Evolutionary conservation across 2,797 vertebrate species (phyloP), one percentile per base, ranked within the genome.

Genomic region (Malurus splendens): DNA sequence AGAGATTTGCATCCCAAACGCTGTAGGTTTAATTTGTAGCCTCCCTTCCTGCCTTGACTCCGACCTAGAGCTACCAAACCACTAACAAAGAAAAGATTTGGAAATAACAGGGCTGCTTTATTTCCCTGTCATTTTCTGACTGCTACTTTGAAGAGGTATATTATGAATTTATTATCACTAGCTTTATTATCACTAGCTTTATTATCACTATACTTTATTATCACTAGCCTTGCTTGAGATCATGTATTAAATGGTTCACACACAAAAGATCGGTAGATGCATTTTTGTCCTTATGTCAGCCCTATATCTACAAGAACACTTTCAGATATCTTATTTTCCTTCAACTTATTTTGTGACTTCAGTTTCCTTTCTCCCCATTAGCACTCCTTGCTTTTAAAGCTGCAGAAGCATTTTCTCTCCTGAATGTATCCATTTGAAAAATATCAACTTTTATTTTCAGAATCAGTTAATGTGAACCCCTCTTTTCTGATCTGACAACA

Each of bases 11-110:
- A 82, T 87, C 59, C 77, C 74, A 82, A 83, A 33, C 2, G 7
- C 52, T 57, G 39, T 45, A 84, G 57, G 48, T 83, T 94, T 89
- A 85, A 87, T 92, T 89, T 91, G 44, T n/a, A 82, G 65, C 38
- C 32, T 92, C 76, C 70, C 48, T 71, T 68, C 60, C 38, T 50
- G 50, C 2, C 4, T 50, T 74, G 14, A 62, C 44, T 77, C 67
- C 45, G 59, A 74, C 28, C 48, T 44, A 24, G 51, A 93, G 30
- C 33, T 88, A 75, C 65, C 52, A 83, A 89, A 75, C 4, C 44
- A 47, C 33, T 45, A 72, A 33, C 39, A 48, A 14, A 50, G 8
- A 86, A 74, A 51, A 64, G 28, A 64, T 30, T 36, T 25, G 44
- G 32, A 50, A 89, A 59, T 2, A 86, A 16, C 23, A 42, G 9